Evolutionary conservation across 1,140 invertebrate species (phyloP), one percentile per base, ranked within the genome.

Genomic region (Eueides isabella): DNA sequence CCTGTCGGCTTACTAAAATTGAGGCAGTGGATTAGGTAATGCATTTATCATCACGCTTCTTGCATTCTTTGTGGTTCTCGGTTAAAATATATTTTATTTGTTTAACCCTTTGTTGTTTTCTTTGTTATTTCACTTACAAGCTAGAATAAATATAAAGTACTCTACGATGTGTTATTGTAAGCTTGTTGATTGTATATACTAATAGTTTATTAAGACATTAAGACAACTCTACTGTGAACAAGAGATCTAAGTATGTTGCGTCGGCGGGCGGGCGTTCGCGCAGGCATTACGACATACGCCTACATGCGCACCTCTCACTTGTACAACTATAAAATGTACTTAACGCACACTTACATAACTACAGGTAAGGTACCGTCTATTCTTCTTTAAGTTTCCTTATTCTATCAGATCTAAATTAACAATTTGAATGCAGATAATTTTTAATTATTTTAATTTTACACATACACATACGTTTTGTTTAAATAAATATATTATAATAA

Each of bases 281-380:
- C 80, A 75, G 79, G 78, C 78, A 79, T 92, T 92, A 90, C 90
- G 82, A 88, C 86, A 91, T 77, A 92, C 89, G 75, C 87, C 80
- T 77, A 91, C 87, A 85, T 30, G 67, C 74, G 67, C 80, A 79
- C 72, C 66, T 70, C 29, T 79, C 69, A 77, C 72, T 70, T 74
- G 68, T 77, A 76, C 41, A 55, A n/a, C n/a, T n/a, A n/a, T n/a
- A n/a, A 35, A 31, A 31, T 69, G 63, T 38, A 67, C 29, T 66
- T 61, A 44, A 84, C 78, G n/a, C 79, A 82, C 81, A 83, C 84
- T 80, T 67, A 63, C 68, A 80, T 72, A 74, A 23, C 19, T 29
- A 61, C 84, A 90, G 87, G 87, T 90, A 90, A 76, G 72, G 80
- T 79, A 85, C 81, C 76, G 69, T 72, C 76, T 72, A 76, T 81